phyloP scores from a whole-genome alignment of 2,113 vertebrate species.

The Calidris pugnax region DNA sequence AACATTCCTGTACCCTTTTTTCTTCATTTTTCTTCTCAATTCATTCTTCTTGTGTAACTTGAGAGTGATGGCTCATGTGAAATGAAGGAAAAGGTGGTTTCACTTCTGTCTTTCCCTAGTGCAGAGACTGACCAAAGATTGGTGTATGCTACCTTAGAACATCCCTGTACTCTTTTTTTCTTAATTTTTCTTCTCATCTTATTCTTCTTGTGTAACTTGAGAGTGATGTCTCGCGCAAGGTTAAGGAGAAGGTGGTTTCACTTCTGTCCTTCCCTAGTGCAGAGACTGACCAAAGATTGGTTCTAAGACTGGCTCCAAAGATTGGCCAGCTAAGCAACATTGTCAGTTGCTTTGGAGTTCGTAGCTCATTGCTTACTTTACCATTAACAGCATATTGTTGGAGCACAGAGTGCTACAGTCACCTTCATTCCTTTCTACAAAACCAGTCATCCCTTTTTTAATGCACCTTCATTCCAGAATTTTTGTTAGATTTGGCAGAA shows the following conservation, averaged over 20 bases:
- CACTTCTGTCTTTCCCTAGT: not conserved
- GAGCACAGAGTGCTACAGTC: not conserved
- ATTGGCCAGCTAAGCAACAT: not conserved
- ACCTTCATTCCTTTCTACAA: not conserved
- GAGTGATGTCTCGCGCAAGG: not conserved
- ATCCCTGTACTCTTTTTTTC: not conserved
- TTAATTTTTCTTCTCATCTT: not conserved
- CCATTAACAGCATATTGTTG: not conserved
- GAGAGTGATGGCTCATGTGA: not conserved
- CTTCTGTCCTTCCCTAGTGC: not conserved
- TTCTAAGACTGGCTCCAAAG: not conserved
- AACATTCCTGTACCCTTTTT: not conserved
- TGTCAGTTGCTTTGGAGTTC: not conserved
- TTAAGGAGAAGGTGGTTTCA: not conserved
- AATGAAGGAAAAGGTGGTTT: not conserved
- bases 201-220: not conserved
- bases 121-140: not conserved
- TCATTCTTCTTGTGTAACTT: not conserved
- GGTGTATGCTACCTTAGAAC: not conserved
- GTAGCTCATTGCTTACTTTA: not conserved
- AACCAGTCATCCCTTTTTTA: not conserved
- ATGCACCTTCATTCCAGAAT: not conserved
- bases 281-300: not conserved
- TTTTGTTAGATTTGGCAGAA: not conserved
- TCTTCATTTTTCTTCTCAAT: not conserved